phyloP scores from a whole-genome alignment of 1,140 invertebrate genomes.

The Zaprionus tsacasi region DNA sequence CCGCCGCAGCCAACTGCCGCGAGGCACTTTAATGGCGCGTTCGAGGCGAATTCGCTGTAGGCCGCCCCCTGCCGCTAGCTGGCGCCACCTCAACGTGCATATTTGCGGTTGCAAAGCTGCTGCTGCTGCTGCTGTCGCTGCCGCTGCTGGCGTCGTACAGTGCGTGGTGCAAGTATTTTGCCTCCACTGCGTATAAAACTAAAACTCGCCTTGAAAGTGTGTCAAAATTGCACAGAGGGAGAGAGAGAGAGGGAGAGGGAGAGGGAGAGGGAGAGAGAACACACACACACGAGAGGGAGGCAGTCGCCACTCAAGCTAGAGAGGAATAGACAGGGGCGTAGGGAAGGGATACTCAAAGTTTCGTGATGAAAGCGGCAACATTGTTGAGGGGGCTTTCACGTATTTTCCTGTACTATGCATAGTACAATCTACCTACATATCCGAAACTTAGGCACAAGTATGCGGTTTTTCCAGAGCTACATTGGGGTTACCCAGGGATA shows the following conservation, averaged over 20 bases:
- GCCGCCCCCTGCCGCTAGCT: slow-evolving; percentile 7
- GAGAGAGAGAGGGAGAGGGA: no score
- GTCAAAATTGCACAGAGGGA: slow-evolving; percentile 64
- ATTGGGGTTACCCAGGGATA: neutral
- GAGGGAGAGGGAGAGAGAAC: neutral
- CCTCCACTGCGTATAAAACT: slow-evolving; percentile 71
- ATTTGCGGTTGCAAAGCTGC: slow-evolving; percentile 71
- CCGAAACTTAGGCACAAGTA: slow-evolving; percentile 14
- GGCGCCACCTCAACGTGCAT: slow-evolving; percentile 44
- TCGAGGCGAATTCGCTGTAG: slow-evolving; percentile 19
- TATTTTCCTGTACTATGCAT: slow-evolving; percentile 18
- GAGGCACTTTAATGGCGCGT: slow-evolving; percentile 68
- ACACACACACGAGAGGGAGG: no score
- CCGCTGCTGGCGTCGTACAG: neutral
- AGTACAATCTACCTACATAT: slow-evolving; percentile 12
- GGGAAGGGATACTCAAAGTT: neutral
- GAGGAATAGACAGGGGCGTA: neutral
- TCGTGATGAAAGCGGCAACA: slow-evolving; percentile 29
- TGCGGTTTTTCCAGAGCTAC: neutral
- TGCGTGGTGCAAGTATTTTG: slow-evolving; percentile 65
- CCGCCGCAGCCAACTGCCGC: slow-evolving; percentile 40
- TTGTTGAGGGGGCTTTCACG: slow-evolving; percentile 14
- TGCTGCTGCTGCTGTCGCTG: slow-evolving; percentile 23
- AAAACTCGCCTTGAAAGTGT: slow-evolving; percentile 73
- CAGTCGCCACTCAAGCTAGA: neutral